Conservation (phyloP, 2,888 invertebrate genomes). For the Alitta virens region DNA sequence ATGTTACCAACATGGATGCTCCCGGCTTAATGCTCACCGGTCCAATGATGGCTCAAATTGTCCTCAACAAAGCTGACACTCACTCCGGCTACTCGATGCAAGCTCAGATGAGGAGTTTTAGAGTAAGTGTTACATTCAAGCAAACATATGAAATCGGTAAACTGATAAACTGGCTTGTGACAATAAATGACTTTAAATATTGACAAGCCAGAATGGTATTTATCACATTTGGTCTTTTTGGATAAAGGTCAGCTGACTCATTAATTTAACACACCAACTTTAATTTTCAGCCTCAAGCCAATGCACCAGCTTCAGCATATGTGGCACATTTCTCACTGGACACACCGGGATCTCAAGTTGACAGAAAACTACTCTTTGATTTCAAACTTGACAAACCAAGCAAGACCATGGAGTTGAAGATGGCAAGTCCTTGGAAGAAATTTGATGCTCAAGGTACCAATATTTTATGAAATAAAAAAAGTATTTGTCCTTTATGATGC, state of each 20-base stretch:
- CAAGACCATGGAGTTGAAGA: constrained; percentile 34
- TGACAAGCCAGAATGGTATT: constrained; percentile 62
- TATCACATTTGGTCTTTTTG: constrained; percentile 77
- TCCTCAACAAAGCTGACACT: constrained; percentile 39
- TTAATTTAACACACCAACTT: too few species aligned
- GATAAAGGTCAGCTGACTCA: too few species aligned
- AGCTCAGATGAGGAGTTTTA: constrained; percentile 23
- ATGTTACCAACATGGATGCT: constrained; percentile 64
- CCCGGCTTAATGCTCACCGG: constrained; percentile 48
- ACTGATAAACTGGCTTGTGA: constrained; percentile 68
- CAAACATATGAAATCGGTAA: constrained; percentile 62
- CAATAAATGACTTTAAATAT: constrained; percentile 61
- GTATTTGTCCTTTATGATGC: too few species aligned
- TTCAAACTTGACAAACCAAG: constrained; percentile 38
- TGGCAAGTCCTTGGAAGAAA: constrained; percentile 52
- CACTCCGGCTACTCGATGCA: constrained; percentile 41
- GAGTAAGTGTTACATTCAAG: constrained; percentile 42
- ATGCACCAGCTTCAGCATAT: neutral
- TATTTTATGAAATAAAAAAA: too few species aligned
- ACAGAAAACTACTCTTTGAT: constrained; percentile 61
- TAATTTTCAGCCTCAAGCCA: neutral
- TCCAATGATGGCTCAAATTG: constrained; percentile 35
- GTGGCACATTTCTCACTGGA: constrained; percentile 63
- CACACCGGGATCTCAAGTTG: constrained; percentile 76
- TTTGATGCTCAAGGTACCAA: constrained; percentile 35